Evolutionary conservation across 53 echinoderm and acorn worm genomes (phyloP).

Genomic region (Glandiceps talaboti): DNA sequence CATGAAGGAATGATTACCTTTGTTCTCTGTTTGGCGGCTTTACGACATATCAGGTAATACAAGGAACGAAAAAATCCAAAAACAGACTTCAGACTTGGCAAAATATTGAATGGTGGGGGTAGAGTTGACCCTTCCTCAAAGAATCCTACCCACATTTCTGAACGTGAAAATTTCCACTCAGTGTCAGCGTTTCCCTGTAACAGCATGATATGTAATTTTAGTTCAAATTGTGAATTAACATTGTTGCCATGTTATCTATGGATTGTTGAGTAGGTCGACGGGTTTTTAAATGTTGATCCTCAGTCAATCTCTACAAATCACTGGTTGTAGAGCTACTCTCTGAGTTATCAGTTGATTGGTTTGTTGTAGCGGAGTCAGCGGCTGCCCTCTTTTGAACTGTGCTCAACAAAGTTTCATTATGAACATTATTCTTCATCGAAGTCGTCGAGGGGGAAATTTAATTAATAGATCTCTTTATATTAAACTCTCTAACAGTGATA

Average conservation of each 20-base stretch:
- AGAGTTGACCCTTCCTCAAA: conserved; percentile 53
- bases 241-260: neutral
- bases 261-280: neutral
- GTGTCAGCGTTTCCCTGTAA: conserved; percentile 76
- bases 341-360: neutral
- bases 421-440: too few relatives aligned
- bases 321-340: neutral
- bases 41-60: neutral
- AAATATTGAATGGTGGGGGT: conserved; percentile 81
- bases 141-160: conserved; percentile 79
- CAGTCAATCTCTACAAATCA: neutral
- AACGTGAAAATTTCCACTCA: conserved; percentile 91
- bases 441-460: too few relatives aligned
- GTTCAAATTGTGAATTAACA: neutral
- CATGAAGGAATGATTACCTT: too few relatives aligned
- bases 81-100: conserved; percentile 26
- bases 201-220: neutral
- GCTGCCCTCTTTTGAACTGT: neutral
- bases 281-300: neutral
- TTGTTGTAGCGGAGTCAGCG: neutral
- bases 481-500: too few relatives aligned
- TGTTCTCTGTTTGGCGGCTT: neutral
- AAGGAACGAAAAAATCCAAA: neutral
- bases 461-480: too few relatives aligned
- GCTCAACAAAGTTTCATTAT: too few relatives aligned